Base-by-base conservation (phyloP, 2,888 invertebrate genomes). In the Hydriomena furcata region DNA sequence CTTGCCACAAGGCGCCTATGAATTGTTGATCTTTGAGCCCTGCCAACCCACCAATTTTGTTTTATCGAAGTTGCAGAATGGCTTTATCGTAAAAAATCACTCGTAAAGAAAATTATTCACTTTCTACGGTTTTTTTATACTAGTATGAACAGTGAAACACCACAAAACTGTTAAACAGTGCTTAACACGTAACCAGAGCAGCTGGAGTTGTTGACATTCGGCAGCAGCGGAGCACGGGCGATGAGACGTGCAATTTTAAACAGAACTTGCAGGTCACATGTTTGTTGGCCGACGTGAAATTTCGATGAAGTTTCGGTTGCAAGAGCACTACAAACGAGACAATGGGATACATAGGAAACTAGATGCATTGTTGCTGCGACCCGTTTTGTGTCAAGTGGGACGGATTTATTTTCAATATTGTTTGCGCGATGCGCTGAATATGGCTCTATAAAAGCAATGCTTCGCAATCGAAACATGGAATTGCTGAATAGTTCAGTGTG, bases 181-280 rank as follows among this genome's bases (percentile, higher is more conserved):
- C 82, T 79, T 79, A 79, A 79, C 81, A 79, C 76, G 81, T 78
- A 82, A 79, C 82, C 74, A 79, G 78, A 73, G 78, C 71, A 75
- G 74, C 76, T 72, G 65, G 71, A 73, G 66, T 55, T 84, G 84
- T 88, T 81, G 79, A 81, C 80, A 77, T 47, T 40, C 65, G 74
- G 71, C 61, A 66, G 68, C 63, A 65, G 69, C 67, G 68, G 76
- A 63, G 63, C 68, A 65, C 65, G 73, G 69, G 76, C 75, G 74
- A 76, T 73, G 74, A 76, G 50, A 74, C 76, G 76, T 82, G 82
- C 79, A 86, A 86, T 84, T 84, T 86, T 86, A 86, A 85, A 80
- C 76, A 74, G 68, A 69, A 72, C 71, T 73, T 71, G 73, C 73
- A 73, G 71, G 61, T 66, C 57, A 44, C 53, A 60, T 62, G 68